A percentile compares a stretch with the other conserved stretches of the same genome.
phyloP scores from a whole-genome alignment of 2,888 invertebrate species.

The Panopea generosa region DNA sequence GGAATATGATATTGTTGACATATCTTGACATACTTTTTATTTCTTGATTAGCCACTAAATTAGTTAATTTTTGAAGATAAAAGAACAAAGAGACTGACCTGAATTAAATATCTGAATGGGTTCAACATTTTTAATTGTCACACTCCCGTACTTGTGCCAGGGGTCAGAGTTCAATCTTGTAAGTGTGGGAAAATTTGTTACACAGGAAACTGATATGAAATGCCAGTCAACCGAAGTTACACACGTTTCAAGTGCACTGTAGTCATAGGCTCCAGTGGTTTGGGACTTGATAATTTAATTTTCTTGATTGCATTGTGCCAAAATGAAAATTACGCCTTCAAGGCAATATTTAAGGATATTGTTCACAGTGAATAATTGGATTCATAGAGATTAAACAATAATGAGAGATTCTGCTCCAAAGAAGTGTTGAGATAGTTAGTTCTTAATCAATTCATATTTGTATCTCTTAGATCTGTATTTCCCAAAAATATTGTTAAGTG shows the following conservation, averaged over 20 bases:
- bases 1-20: too few species aligned
- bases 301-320: conserved; percentile 40
- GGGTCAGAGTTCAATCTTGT: background rate
- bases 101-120: too few species aligned
- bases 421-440: background rate
- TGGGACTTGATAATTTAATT: conserved; percentile 42
- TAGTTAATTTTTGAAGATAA: too few species aligned
- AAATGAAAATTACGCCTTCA: background rate
- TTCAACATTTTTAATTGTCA: too few species aligned
- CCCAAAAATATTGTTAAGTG: too few species aligned
- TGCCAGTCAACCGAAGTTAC: background rate
- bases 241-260: background rate
- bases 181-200: background rate
- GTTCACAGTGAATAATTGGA: background rate
- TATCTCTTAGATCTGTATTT: background rate
- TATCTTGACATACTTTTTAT: too few species aligned
- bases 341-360: background rate
- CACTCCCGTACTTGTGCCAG: too few species aligned
- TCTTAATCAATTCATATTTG: background rate
- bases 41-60: too few species aligned
- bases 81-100: too few species aligned
- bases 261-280: background rate
- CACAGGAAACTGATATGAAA: background rate
- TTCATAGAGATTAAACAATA: too few species aligned
- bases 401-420: background rate